Evolutionary conservation across 2,797 vertebrate species (phyloP), one percentile per base, ranked within the genome.

Genomic region (Pygocentrus nattereri): DNA sequence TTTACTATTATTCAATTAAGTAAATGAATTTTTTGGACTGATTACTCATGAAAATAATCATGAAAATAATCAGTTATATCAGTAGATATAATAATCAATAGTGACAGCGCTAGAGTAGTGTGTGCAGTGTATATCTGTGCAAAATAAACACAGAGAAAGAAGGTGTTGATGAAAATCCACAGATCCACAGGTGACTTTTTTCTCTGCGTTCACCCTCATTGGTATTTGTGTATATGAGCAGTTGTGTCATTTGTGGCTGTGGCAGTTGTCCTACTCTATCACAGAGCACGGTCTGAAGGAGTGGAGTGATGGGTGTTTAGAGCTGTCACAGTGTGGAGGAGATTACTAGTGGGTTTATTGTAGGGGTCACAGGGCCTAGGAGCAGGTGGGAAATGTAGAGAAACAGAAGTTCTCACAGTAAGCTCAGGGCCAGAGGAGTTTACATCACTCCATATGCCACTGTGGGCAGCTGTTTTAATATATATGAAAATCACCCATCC

Each of bases 401-500:
- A 88, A 88, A 89, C 81, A 90, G 84, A 93, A 94, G 92, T 96
- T 96, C 85, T 91, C 86, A 34, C 73, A 62, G 82, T 95, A 94
- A 97, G 95, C 93, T 93, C 87, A 3, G 85, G 93, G 95, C 91
- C 93, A 93, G 93, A 88, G 90, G 87, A 86, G 89, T 93, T 89
- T 91, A 91, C 92, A 89, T 94, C 92, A 93, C 94, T 96, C 96
- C 94, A 91, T 96, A 96, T 97, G 92, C 93, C 89, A 83, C 93
- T 88, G 94, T 95, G 94, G 94, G 94, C 92, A 94, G 78, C 90
- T 92, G 93, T 95, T 98, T 99, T 97, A 98, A 99, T 99, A 98
- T 98, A 98, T 98, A 98, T 99, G 97, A 98, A 99, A 99, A 99
- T 98, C 96, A 98, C 95, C 87, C 82, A 61, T 92, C 94, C 93